These are phyloP conservation scores for Melitaea cinxia DNA, from an alignment of 1,140 invertebrate species.

Conservation along the genomic window DNA sequence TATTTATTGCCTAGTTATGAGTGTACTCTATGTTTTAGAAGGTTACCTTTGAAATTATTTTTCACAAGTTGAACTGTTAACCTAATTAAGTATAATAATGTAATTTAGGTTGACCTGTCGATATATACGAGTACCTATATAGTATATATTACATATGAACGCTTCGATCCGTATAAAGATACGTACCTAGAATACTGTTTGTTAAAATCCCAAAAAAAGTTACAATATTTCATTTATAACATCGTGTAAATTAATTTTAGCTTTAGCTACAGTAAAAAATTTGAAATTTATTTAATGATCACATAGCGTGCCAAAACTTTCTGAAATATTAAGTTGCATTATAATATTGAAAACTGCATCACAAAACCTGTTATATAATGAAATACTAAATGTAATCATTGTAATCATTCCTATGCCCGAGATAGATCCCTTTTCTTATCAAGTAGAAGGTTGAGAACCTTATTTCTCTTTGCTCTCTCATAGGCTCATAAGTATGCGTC, in stretches of 20 bases:
- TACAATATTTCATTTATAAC: too few species aligned
- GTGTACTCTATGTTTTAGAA: slow-evolving; percentile 53
- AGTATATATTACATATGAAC: neutral
- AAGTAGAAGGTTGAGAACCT: too few species aligned
- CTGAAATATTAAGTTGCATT: slow-evolving; percentile 2
- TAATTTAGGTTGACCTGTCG: slow-evolving; percentile 4
- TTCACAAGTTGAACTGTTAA: slow-evolving; percentile 24
- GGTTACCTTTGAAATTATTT: slow-evolving; percentile 49
- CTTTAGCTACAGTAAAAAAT: too few species aligned
- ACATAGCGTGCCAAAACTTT: too few species aligned
- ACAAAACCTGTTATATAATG: neutral
- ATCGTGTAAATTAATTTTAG: too few species aligned
- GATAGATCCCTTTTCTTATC: too few species aligned
- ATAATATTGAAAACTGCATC: neutral
- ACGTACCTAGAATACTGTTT: too few species aligned
- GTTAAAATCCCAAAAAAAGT: too few species aligned
- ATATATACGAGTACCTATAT: neutral
- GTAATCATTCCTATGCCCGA: too few species aligned
- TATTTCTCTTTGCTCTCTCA: too few species aligned
- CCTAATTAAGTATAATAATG: slow-evolving; percentile 21
- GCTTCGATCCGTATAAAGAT: neutral
- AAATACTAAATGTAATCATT: neutral
- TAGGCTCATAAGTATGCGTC: too few species aligned
- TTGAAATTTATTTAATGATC: too few species aligned
- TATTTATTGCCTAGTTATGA: slow-evolving; percentile 75